A percentile compares a stretch with the other conserved stretches of the same genome.
phyloP scores from a whole-genome alignment of 2,888 invertebrate genomes.

The Brenthis ino region DNA sequence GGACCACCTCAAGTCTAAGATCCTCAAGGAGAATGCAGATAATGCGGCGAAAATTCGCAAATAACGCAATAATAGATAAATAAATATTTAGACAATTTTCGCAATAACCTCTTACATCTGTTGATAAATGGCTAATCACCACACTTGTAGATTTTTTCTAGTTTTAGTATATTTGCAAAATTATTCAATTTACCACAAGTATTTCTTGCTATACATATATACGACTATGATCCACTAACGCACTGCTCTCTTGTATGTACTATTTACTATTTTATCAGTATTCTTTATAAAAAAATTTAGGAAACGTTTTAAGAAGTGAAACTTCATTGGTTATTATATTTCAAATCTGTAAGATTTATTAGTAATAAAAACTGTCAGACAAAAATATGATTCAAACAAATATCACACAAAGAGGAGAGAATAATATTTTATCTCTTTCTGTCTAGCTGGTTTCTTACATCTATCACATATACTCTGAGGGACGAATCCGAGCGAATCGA shows the following conservation, averaged over 20 bases:
- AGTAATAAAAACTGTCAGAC: too few species aligned
- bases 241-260: conserved; percentile 10
- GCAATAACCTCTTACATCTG: conserved; percentile 19
- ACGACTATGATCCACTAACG: conserved; percentile 20
- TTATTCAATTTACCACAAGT: conserved; percentile 34
- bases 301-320: too few species aligned
- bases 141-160: conserved; percentile 22
- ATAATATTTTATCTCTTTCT: too few species aligned
- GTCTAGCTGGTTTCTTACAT: too few species aligned
- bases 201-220: conserved; percentile 27
- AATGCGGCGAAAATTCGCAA: conserved; percentile 75
- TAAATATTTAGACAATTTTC: conserved; percentile 20
- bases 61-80: conserved; percentile 49
- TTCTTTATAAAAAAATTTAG: too few species aligned
- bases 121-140: conserved; percentile 19
- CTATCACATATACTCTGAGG: too few species aligned
- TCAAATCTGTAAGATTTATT: too few species aligned
- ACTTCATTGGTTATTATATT: too few species aligned
- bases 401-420: too few species aligned
- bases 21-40: conserved; percentile 87
- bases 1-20: conserved; percentile 94
- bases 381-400: too few species aligned
- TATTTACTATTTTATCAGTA: background rate
- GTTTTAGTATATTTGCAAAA: conserved; percentile 16
- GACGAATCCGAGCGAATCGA: too few species aligned